Evolutionary conservation across 2,797 vertebrate genomes (phyloP), one percentile per base, ranked within the genome.

Genomic region (Falco concolor): DNA sequence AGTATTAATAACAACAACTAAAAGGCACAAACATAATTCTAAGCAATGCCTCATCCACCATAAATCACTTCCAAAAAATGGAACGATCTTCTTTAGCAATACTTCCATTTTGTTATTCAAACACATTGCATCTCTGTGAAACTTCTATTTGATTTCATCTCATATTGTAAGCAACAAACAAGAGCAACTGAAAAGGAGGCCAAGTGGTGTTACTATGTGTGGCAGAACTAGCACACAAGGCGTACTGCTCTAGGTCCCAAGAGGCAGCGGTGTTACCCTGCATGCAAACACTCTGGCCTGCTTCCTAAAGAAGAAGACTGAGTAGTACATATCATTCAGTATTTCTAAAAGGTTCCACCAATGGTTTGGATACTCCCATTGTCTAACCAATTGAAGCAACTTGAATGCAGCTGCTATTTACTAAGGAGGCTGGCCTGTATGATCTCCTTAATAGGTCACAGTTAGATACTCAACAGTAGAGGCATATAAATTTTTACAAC

Each of bases 261-360:
- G 89, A 60, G 65, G 40, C 0, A 78, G 44, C 0, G 0, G 38
- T 23, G 57, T 73, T 68, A 61, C 1, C 0, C 9, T 61, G 87
- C 80, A 25, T 20, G 38, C 65, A 83, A 87, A 85, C 64, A 47
- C 64, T 32, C 52, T 87, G 68, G 14, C 54, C 52, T 1, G 6
- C 15, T 90, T 76, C 75, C 57, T 20, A 36, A 38, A 54, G 52
- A 60, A 57, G 64, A 22, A 0, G 4, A 10, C 27, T 38, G 47
- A 91, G 78, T 28, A 52, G 57, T 42, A 80, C 4, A 1, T 0
- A 65, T 40, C 42, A 72, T 69, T 78, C 73, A 81, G 76, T 68
- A 70, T 23, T 88, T 84, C 83, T 59, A 27, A 96, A 87, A 84
- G 54, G 54, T 54, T 88, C 70, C 84, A 69, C 13, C n/a, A 60